Evolutionary conservation across 2,888 invertebrate genomes (phyloP).

Genomic region (Tanytarsus gracilentus): DNA sequence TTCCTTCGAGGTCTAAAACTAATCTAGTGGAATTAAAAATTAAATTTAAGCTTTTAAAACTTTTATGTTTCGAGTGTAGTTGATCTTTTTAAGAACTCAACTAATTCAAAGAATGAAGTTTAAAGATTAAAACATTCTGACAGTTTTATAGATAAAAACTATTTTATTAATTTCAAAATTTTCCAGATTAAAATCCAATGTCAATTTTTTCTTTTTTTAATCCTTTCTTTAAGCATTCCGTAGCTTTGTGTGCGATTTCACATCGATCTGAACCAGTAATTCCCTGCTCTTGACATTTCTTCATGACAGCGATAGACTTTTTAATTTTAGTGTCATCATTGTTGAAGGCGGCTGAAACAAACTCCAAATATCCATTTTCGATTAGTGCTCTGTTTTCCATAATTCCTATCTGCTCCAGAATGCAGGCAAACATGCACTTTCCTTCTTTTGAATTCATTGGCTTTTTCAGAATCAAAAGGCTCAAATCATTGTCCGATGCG

Average conservation of each 20-base stretch:
- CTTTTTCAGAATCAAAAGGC: not conserved
- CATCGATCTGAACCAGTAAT: not conserved
- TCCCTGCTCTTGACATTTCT: not conserved
- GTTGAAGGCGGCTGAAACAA: not conserved
- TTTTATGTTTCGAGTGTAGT: too few species aligned
- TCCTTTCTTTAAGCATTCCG: not conserved
- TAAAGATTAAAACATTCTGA: too few species aligned
- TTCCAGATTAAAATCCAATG: slow-evolving; percentile 1
- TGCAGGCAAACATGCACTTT: slow-evolving; percentile 14
- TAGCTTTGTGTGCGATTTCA: not conserved
- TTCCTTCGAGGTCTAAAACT: too few species aligned
- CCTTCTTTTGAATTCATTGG: not conserved
- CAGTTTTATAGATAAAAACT: not conserved
- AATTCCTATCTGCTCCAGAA: slow-evolving; percentile 1
- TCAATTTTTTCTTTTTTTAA: slow-evolving; percentile 5
- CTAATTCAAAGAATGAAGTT: too few species aligned
- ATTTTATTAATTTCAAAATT: not conserved
- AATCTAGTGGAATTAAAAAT: too few species aligned
- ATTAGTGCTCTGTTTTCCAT: not conserved
- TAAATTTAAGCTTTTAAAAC: too few species aligned
- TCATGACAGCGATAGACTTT: not conserved
- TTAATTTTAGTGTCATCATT: not conserved
- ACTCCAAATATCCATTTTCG: slow-evolving; percentile 2
- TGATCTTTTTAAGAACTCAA: too few species aligned
- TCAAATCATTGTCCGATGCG: slow-evolving; percentile 15